phyloP scores from a whole-genome alignment of 1,140 invertebrate species.

The Eupristina koningsbergeri region DNA sequence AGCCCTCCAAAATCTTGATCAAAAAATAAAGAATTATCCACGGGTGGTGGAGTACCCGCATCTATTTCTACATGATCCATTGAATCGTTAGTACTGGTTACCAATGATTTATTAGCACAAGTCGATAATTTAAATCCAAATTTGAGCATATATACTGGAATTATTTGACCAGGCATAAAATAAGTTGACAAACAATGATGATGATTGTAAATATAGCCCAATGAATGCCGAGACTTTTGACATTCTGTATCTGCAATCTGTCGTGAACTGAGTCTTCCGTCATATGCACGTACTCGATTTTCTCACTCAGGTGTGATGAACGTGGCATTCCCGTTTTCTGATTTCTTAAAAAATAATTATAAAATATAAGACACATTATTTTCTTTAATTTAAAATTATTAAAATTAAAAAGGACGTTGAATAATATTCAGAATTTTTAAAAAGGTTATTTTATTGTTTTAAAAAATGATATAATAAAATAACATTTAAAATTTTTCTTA shows the following conservation, averaged over 20 bases:
- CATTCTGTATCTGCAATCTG: neutral
- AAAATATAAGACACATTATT: neutral
- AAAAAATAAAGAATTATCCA: slow-evolving; percentile 68
- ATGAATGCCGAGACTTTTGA: slow-evolving; percentile 57
- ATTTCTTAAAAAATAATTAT: neutral
- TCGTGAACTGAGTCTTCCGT: neutral
- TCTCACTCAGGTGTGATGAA: slow-evolving; percentile 26
- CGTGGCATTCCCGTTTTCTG: slow-evolving; percentile 24
- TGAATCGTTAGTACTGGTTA: slow-evolving; percentile 43
- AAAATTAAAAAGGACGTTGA: too few species aligned
- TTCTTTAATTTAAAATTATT: neutral
- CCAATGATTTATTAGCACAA: slow-evolving; percentile 53
- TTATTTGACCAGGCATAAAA: slow-evolving; percentile 52
- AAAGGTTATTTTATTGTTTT: too few species aligned
- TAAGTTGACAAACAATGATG: slow-evolving; percentile 52
- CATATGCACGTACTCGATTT: neutral
- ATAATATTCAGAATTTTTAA: too few species aligned
- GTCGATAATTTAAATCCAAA: slow-evolving; percentile 37
- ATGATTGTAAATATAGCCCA: slow-evolving; percentile 60
- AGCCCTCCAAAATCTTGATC: slow-evolving; percentile 64
- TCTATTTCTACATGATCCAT: slow-evolving; percentile 65
- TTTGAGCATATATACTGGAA: slow-evolving; percentile 58
- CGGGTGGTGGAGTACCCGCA: slow-evolving; percentile 66
- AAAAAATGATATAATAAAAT: too few species aligned
- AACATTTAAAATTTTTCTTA: too few species aligned